Conservation (phyloP, 2,797 vertebrate genomes). For the Oreochromis mossambicus region DNA sequence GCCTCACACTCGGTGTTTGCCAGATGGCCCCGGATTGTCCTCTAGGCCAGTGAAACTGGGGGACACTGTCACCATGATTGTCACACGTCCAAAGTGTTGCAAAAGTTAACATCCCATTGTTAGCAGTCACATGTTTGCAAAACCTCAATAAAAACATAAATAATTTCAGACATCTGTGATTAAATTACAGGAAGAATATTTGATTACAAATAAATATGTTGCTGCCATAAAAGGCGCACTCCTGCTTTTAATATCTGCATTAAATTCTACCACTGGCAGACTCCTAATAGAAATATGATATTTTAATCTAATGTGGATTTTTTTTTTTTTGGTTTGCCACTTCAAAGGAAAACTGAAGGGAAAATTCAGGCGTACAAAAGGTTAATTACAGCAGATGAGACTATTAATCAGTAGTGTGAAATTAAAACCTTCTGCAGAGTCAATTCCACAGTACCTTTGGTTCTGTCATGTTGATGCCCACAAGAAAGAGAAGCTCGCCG, state of each 20-base stretch:
- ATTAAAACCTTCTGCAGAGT: neutral
- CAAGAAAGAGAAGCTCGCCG: constrained; percentile 94
- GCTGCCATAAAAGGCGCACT: neutral
- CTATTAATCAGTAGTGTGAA: neutral
- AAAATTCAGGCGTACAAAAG: constrained; percentile 1
- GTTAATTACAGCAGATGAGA: constrained; percentile 14
- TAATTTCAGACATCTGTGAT: neutral
- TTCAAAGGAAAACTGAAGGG: neutral
- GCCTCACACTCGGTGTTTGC: neutral
- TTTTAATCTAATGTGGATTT: neutral
- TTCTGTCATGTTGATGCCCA: constrained; percentile 97
- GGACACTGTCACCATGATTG: neutral
- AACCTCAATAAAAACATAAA: neutral
- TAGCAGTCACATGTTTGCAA: neutral
- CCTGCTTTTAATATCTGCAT: neutral
- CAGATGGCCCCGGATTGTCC: neutral
- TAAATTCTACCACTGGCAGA: neutral
- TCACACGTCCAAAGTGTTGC: neutral
- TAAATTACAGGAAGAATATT: neutral
- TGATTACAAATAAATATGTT: neutral
- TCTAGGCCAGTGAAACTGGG: neutral
- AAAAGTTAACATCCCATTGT: neutral
- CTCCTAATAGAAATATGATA: neutral
- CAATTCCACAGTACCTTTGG: constrained; percentile 78
- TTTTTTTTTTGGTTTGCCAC: neutral